Base-by-base conservation (phyloP, 2,797 vertebrate species). In the Danionella dracula region DNA sequence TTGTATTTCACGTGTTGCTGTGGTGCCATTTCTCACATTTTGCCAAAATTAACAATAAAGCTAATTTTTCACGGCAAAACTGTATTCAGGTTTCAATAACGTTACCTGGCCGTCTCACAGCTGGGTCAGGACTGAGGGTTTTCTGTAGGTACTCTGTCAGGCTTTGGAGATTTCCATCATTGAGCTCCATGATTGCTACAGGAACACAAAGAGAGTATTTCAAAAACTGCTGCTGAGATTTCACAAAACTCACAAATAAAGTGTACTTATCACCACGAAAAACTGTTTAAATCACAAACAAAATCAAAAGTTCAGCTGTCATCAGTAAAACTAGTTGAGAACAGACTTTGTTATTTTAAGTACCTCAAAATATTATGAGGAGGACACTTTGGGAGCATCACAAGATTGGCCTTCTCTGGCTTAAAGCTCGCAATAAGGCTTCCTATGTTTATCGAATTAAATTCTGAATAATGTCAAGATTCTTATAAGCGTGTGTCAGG, bases 81-180 rank as follows among this genome's bases (percentile, higher is more conserved):
- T n/a, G n/a, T n/a, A n/a, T n/a, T n/a, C n/a, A n/a, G n/a, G n/a
- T n/a, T 5, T 21, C 1, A 37, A n/a, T 4, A 8, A 12, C 4
- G 15, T 32, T 87, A 99, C 96, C 97, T 88, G 97, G 97, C 55
- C 95, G 93, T 71, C 96, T 91, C 79, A 99, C 85, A 38, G 90
- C 74, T 66, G 97, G 96, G 81, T 99, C 93, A 42, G 96, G 95
- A 84, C 95, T 93, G 73, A 99, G 83, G 0, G 97, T 99, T 86
- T 99, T 99, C 83, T 89, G 92, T 34, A 99, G 83, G 74, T 94
- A 97, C 77, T 98, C 96, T 1, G 95, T 98, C 78, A 99, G 85
- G 46, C 89, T 92, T 75, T 97, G 95, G 71, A 99, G 90, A 85
- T 99, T 97, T 66, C 89, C 89, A 79, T 99, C 96, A 74, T 94